These are phyloP conservation scores for Gisinianus flammeolus DNA, from an alignment of 2,888 invertebrate genomes.

Conservation along the genomic window DNA sequence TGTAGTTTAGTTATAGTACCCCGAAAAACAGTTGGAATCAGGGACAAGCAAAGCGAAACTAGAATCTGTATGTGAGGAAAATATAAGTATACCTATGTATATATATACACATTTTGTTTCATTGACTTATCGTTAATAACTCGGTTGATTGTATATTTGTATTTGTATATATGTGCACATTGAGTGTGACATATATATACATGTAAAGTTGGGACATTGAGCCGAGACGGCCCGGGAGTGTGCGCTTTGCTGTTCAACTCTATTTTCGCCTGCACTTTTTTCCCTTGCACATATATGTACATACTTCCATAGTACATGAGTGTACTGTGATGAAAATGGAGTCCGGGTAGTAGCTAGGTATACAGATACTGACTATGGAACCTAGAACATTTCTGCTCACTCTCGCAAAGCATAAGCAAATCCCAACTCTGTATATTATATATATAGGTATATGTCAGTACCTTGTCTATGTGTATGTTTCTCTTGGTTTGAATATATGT, in stretches of 20 bases:
- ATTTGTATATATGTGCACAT: too few relatives aligned
- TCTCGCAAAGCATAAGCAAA: neutral
- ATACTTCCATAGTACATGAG: neutral
- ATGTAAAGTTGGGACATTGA: too few relatives aligned
- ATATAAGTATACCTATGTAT: too few relatives aligned
- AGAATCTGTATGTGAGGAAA: too few relatives aligned
- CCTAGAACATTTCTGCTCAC: neutral
- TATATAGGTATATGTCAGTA: neutral
- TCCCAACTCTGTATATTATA: neutral
- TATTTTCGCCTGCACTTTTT: neutral
- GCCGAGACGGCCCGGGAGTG: neutral
- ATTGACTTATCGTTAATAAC: too few relatives aligned
- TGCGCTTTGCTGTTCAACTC: slow-evolving; percentile 10
- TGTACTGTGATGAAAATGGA: neutral
- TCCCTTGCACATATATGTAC: neutral
- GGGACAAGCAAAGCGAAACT: too few relatives aligned
- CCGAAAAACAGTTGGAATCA: too few relatives aligned
- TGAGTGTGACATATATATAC: too few relatives aligned
- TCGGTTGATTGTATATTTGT: too few relatives aligned
- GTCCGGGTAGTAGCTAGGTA: neutral
- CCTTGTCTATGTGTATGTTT: neutral
- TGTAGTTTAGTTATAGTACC: too few relatives aligned
- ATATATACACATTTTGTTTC: too few relatives aligned
- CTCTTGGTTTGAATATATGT: too few relatives aligned
- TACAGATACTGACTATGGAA: neutral